These are phyloP conservation scores for Picus viridis DNA, from an alignment of 2,797 vertebrate species.

Conservation along the genomic window DNA sequence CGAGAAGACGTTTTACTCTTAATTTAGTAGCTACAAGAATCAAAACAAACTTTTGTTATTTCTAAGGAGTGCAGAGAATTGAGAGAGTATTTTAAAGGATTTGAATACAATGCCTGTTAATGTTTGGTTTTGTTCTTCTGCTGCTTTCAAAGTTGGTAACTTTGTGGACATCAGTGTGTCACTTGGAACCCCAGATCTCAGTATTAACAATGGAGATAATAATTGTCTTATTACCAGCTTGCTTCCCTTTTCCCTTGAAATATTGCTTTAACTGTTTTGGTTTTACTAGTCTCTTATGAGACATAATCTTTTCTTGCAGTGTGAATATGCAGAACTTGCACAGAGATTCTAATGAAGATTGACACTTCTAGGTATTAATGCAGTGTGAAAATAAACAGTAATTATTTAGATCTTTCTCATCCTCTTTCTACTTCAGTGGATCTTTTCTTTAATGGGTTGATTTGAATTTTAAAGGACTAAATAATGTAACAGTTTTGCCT, in stretches of 20 bases:
- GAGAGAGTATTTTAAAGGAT: not conserved
- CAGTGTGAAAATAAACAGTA: not conserved
- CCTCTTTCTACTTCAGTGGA: not conserved
- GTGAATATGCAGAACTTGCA: not conserved
- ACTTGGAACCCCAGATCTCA: not conserved
- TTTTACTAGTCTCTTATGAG: not conserved
- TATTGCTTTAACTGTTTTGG: not conserved
- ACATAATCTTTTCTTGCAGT: not conserved
- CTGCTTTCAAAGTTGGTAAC: not conserved
- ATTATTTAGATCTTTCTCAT: constrained; percentile 1
- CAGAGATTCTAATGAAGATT: not conserved
- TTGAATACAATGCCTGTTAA: not conserved
- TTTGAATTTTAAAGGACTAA: not conserved
- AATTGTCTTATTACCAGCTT: not conserved
- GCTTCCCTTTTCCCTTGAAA: not conserved
- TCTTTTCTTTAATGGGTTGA: not conserved
- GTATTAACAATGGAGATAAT: not conserved
- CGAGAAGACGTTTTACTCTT: not conserved
- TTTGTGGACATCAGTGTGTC: not conserved
- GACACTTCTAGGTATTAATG: not conserved
- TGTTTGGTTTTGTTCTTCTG: not conserved
- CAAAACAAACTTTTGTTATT: not conserved
- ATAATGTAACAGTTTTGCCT: not conserved
- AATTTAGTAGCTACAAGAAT: not conserved
- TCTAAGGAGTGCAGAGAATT: not conserved